Evolutionary conservation across 2,888 invertebrate genomes (phyloP).

Genomic region (Dioctria rufipes): DNA sequence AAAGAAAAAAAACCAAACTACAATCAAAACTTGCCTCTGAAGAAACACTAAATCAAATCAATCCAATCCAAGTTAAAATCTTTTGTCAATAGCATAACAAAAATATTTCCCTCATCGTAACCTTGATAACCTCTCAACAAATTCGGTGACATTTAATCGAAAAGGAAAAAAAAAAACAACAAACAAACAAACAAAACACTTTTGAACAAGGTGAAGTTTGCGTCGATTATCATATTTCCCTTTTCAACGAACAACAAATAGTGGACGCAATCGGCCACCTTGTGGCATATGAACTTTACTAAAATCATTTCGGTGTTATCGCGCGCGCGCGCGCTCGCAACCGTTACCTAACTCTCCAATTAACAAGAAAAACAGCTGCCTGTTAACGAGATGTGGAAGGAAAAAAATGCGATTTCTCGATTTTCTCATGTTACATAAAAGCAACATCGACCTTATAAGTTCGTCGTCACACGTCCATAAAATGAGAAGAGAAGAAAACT

Average conservation of each 20-base stretch:
- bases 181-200: constrained; percentile 4
- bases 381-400: constrained; percentile 24
- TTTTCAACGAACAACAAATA: neutral
- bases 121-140: constrained; percentile 29
- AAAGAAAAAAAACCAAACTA: neutral
- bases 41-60: neutral
- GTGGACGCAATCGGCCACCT: neutral
- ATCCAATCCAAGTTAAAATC: neutral
- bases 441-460: constrained; percentile 50
- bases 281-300: constrained; percentile 34
- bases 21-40: neutral
- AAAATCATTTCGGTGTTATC: neutral
- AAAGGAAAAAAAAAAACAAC: constrained; percentile 18
- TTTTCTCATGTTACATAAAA: constrained; percentile 52
- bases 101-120: constrained; percentile 23
- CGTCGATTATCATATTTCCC: constrained; percentile 33
- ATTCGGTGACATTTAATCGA: constrained; percentile 39
- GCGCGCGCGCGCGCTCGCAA: too few relatives aligned
- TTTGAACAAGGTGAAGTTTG: constrained; percentile 52
- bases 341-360: constrained; percentile 46
- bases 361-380: constrained; percentile 47
- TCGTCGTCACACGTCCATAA: constrained; percentile 43
- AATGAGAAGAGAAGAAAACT: constrained; percentile 38
- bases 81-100: neutral
- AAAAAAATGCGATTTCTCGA: constrained; percentile 49